Evolutionary conservation across 2,113 vertebrate genomes (phyloP).

Genomic region (Hemiprocne comata): DNA sequence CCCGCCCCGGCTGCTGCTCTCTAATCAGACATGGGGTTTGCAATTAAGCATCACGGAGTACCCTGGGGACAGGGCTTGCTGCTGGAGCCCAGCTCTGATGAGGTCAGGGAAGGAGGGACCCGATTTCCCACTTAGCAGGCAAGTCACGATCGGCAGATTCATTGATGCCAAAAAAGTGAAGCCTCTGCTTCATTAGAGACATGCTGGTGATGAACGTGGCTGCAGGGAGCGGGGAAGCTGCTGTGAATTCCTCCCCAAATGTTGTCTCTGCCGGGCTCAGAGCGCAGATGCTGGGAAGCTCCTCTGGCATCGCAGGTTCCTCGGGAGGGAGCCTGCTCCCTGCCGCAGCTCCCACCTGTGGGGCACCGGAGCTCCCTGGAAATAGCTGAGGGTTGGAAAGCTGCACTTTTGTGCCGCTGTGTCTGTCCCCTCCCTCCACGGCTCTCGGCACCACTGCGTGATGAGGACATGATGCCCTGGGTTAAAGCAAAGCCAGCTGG

Average conservation of each 20-base stretch:
- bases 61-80: slow-evolving; percentile 50
- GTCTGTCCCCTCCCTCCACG: background rate
- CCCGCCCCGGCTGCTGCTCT: background rate
- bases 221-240: background rate
- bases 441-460: background rate
- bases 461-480: background rate
- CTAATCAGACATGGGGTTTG: slow-evolving; percentile 28
- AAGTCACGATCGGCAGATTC: slow-evolving; percentile 53
- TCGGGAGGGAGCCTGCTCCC: background rate
- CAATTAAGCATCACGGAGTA: slow-evolving; percentile 26
- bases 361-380: background rate
- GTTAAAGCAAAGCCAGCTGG: background rate
- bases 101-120: slow-evolving; percentile 40
- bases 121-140: slow-evolving; percentile 65
- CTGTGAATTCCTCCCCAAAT: slow-evolving; percentile 21
- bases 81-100: slow-evolving; percentile 33
- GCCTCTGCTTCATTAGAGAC: slow-evolving; percentile 44
- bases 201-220: background rate
- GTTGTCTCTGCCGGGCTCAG: background rate
- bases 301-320: background rate
- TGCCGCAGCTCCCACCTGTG: background rate
- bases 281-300: background rate
- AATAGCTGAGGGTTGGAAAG: background rate
- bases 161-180: slow-evolving; percentile 63
- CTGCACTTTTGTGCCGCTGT: background rate